Evolutionary conservation across 2,888 invertebrate genomes (phyloP), one percentile per base, ranked within the genome.

Genomic region (Agrilus cyanescens): DNA sequence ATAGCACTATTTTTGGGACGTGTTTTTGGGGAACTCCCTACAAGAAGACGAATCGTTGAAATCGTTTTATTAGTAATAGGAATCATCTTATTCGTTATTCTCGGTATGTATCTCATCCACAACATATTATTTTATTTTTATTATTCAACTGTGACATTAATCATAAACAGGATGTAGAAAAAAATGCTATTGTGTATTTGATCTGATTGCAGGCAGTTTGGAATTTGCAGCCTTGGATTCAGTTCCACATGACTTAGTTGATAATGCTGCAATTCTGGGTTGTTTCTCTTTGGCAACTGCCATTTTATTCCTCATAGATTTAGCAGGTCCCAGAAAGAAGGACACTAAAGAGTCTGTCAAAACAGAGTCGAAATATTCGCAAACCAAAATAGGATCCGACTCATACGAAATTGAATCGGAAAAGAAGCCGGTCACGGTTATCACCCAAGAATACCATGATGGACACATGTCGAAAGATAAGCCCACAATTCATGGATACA

Each of bases 241-340:
- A 12, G 75, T 84, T 3, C 82, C 82, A 1, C 67, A 69, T 10
- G 73, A 76, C 44, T 65, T 85, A 52, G 65, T 81, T 18, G 81
- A 80, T 54, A 84, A 84, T 61, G 82, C 82, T 0, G 77, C 82
- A 1, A 75, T 83, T 12, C 70, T 84, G 13, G 84, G 84, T 3
- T 70, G 75, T 2, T 63, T 84, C 12, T 78, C 82, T 2, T 66
- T 84, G 15, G 53, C 78, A 2, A 81, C 80, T 2, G 83, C 79
- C 0, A 73, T 78, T 1, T 65, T 82, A 2, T 84, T 84, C 65
- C 71, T 83, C 20, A 60, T 80, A 29, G 84, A 84, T 60, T 68
- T 83, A 43, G 75, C 74, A 58, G 76, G 74, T 0, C 77, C 78
- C 2, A 73, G 71, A 54, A 60, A 66, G 40, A 63, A 69, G n/a